Conservation (phyloP, 1,140 invertebrate genomes). For the Zaprionus taronus region DNA sequence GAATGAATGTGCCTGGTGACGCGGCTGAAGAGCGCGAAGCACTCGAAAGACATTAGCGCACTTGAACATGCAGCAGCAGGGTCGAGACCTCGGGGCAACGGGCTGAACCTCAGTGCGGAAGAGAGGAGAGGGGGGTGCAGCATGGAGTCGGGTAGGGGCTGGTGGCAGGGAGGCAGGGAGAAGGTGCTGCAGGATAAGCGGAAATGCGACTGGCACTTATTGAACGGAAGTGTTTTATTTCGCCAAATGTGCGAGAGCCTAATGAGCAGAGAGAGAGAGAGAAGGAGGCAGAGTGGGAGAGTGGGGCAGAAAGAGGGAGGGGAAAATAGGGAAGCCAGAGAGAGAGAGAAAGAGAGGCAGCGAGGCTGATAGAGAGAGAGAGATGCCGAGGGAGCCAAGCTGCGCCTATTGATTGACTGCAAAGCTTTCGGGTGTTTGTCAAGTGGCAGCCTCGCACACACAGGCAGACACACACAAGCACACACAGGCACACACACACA, state of each 20-base stretch:
- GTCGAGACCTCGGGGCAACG: background rate
- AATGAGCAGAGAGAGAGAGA: conserved; percentile 54
- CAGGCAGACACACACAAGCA: background rate
- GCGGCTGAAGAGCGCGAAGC: conserved; percentile 74
- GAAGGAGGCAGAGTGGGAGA: background rate
- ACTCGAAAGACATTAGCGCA: conserved; percentile 81
- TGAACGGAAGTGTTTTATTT: conserved; percentile 76
- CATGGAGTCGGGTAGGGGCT: background rate
- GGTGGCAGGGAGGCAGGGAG: background rate
- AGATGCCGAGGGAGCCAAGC: background rate
- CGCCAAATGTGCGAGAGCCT: conserved; percentile 48
- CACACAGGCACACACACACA: background rate
- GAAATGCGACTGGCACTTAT: conserved; percentile 76
- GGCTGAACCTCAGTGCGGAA: background rate
- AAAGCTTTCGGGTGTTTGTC: conserved; percentile 78
- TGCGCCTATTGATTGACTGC: conserved; percentile 56
- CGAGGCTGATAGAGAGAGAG: background rate
- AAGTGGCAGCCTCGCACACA: conserved; percentile 38
- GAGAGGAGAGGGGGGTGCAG: background rate
- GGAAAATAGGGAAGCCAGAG: background rate
- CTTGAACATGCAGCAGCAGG: conserved; percentile 53
- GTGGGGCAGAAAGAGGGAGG: background rate
- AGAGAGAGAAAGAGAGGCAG: background rate
- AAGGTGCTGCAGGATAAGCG: conserved; percentile 38
- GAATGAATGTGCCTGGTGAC: conserved; percentile 35